Evolutionary conservation across 2,113 vertebrate species (phyloP), one percentile per base, ranked within the genome.

Genomic region (Amphiprion percula): DNA sequence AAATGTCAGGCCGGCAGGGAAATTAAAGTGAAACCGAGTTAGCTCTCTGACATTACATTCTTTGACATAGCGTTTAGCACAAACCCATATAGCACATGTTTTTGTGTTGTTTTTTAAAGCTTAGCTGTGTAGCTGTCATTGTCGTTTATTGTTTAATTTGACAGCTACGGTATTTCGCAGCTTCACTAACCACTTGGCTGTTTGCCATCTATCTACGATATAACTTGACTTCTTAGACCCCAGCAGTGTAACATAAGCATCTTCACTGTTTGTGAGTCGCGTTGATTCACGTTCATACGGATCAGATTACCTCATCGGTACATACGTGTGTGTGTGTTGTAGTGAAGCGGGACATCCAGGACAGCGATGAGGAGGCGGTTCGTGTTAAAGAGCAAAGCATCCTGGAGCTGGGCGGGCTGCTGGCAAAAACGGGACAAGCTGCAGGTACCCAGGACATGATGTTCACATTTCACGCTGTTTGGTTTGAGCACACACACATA

Each of bases 301-400:
- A 54, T 63, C 60, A 60, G 15, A 50, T 78, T 30, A 76, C 79
- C 80, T 82, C 70, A 41, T 44, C 3, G 0, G 19, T 11, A 5
- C 33, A 37, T 37, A 37, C 33, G 8, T 37, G 30, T 33, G 30
- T 33, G 74, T 90, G 73, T 80, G 52, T 75, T 79, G 54, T 75
- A 99, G 98, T 99, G 90, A 99, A 99, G 87, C 95, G 98, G 2
- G 98, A 99, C 88, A 95, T 99, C 89, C 97, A 98, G 88, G 96
- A 97, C 74, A 96, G 96, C 1, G 97, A 99, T 90, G 97, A 99
- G 77, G 97, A 98, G 60, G 97, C 97, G 0, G 95, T 99, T 77
- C 97, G 97, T 49, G 97, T 99, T 84, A 99, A 98, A 89, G 97
- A 99, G 92, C 98, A 99, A 94, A 99, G 98, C 95, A 99, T 99